These are phyloP conservation scores for Calliopsis andreniformis DNA, from an alignment of 1,140 invertebrate species.

Conservation along the genomic window DNA sequence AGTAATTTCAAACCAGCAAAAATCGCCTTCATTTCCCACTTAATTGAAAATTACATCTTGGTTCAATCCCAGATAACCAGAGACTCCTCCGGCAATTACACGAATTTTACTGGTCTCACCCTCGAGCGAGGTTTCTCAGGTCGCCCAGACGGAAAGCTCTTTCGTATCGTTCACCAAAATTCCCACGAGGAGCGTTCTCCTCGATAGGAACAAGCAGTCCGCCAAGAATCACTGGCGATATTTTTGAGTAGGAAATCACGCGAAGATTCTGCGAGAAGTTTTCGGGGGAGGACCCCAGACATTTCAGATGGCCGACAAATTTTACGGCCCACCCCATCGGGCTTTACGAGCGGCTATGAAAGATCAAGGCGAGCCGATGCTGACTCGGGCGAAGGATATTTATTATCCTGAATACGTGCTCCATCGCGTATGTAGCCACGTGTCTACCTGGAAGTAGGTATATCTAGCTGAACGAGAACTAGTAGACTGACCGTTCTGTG, in stretches of 20 bases:
- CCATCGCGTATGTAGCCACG: constrained; percentile 32
- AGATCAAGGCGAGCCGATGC: constrained; percentile 72
- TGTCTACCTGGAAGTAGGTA: constrained; percentile 18
- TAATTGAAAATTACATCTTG: too few species aligned
- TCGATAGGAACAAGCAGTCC: too few species aligned
- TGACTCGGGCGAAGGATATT: constrained; percentile 71
- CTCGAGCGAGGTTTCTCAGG: too few species aligned
- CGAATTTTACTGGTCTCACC: too few species aligned
- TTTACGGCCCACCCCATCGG: constrained; percentile 61
- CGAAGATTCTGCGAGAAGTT: constrained; percentile 23
- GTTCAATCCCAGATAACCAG: too few species aligned
- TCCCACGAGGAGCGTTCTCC: too few species aligned
- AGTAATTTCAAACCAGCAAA: too few species aligned
- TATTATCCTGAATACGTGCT: constrained; percentile 65
- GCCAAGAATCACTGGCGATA: constrained; percentile 13
- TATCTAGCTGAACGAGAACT: constrained; percentile 20
- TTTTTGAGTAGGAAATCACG: constrained; percentile 19
- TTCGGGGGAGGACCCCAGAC: constrained; percentile 47
- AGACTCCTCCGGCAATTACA: too few species aligned
- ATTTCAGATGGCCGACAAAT: constrained; percentile 68
- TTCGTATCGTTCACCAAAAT: too few species aligned
- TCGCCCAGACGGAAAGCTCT: too few species aligned
- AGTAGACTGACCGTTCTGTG: constrained; percentile 10
- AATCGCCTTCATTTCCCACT: too few species aligned
- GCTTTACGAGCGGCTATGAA: constrained; percentile 71